Evolutionary conservation across 1,140 invertebrate species (phyloP), one percentile per base, ranked within the genome.

Genomic region (Mycetomoellerius zeteki): DNA sequence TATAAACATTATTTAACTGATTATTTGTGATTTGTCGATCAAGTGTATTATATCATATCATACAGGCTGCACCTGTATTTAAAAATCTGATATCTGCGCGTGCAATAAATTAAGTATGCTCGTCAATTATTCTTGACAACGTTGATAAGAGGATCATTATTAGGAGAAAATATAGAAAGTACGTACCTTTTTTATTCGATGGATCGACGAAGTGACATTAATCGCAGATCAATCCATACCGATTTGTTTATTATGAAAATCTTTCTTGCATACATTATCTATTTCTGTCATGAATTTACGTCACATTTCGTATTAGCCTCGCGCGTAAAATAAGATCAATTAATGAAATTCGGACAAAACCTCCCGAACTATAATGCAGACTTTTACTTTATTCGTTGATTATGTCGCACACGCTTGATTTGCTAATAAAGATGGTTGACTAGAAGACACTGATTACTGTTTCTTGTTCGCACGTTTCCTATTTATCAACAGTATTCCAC

Each of bases 401-500:
- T 65, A 67, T 43, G 21, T 54, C 3, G 54, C 69, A 84, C 37
- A 69, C 37, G 80, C 67, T 84, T 84, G 37, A 37, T 50, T 84
- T 50, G 69, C 69, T 84, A 37, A 62, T 75, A 33, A 75, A 19
- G 4, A 75, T 75, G 75, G 80, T 21, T 50, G 4, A 73, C 1
- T 84, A 60, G 47, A 76, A 19, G 19, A 30, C 52, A 72, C 73
- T 54, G 65, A 75, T 86, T 54, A 69, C 54, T 73, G 87, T 88
- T 77, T 84, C 81, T 50, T 24, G 37, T 73, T 50, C 37, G 80
- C 80, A 85, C 62, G 67, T 60, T 52, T 80, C n/a, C 14, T 54
- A 65, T 60, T 73, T 72, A 86, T 86, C 19, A 50, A 86, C 50
- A 71, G 3, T 78, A 72, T 77, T 87, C 43, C 77, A 84, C 77